phyloP scores from a whole-genome alignment of 2,797 vertebrate genomes.

The Capromys pilorides region DNA sequence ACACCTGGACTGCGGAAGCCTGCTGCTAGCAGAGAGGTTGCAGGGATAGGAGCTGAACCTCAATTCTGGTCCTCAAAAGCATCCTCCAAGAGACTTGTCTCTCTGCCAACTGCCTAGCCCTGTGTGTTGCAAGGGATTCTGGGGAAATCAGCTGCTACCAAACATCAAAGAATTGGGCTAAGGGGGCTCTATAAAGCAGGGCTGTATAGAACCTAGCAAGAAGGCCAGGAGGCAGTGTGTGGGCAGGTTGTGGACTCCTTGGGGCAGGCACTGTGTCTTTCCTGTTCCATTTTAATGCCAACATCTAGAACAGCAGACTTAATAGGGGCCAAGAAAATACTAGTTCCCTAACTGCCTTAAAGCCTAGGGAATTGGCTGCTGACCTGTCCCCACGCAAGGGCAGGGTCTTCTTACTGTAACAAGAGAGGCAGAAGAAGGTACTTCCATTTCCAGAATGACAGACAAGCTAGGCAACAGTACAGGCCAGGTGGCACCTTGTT shows the following conservation, averaged over 20 bases:
- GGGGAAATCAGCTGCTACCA: not conserved
- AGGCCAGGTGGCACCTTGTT: not conserved
- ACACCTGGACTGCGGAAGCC: not conserved
- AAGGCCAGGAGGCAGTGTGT: not conserved
- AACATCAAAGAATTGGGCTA: not conserved
- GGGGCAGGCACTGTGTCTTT: not conserved
- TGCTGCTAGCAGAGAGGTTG: not conserved
- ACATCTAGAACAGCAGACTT: not conserved
- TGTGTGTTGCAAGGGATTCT: constrained; percentile 10
- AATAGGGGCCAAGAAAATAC: not conserved
- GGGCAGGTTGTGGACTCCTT: not conserved
- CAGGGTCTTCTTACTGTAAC: not conserved
- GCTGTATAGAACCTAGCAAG: not conserved
- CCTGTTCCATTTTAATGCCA: not conserved
- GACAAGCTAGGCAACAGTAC: not conserved
- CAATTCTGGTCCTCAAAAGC: not conserved
- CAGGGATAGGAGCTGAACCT: not conserved
- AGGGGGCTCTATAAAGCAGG: not conserved
- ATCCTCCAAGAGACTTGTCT: not conserved
- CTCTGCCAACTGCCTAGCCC: not conserved
- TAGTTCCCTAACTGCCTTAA: not conserved
- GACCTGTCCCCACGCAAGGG: not conserved
- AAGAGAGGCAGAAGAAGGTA: not conserved
- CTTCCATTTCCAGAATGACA: constrained; percentile 1
- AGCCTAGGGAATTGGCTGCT: not conserved